Evolutionary conservation across 2,888 invertebrate species (phyloP).

Genomic region (Drosophila pullipes): DNA sequence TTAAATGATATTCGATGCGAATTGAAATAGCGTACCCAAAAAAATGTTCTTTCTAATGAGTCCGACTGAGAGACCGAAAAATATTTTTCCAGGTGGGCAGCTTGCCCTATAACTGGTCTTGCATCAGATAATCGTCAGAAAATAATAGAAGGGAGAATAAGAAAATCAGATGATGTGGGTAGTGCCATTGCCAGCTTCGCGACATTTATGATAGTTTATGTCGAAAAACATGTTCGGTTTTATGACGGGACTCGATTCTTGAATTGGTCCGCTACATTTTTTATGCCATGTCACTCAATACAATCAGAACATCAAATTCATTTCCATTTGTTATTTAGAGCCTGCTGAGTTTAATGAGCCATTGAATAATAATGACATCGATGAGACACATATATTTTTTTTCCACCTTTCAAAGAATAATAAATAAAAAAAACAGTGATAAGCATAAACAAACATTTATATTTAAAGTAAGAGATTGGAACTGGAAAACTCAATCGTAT

Average conservation of each 20-base stretch:
- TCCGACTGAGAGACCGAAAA: slow-evolving; percentile 1
- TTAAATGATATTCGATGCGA: slow-evolving; percentile 33
- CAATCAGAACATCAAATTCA: slow-evolving; percentile 58
- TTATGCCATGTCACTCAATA: slow-evolving; percentile 26
- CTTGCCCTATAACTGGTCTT: slow-evolving; percentile 53
- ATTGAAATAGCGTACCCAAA: slow-evolving; percentile 5
- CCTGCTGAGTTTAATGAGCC: slow-evolving; percentile 23
- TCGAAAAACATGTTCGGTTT: slow-evolving; percentile 12
- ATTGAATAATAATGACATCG: slow-evolving; percentile 41
- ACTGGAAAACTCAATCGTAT: slow-evolving; percentile 34
- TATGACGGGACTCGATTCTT: neutral
- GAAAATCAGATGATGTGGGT: slow-evolving; percentile 22
- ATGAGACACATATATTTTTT: slow-evolving; percentile 21
- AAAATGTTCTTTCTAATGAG: slow-evolving; percentile 22
- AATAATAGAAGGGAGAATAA: neutral
- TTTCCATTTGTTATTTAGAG: neutral
- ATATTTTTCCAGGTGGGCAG: slow-evolving; percentile 40
- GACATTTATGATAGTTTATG: slow-evolving; percentile 54
- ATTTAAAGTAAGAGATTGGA: neutral
- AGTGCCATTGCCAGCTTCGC: slow-evolving; percentile 17
- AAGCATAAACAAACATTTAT: neutral
- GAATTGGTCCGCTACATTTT: slow-evolving; percentile 26
- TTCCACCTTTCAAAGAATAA: neutral
- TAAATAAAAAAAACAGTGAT: slow-evolving; percentile 13
- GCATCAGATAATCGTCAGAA: slow-evolving; percentile 47